Evolutionary conservation across 2,888 invertebrate genomes (phyloP).

Genomic region (Amphimallon solstitiale): DNA sequence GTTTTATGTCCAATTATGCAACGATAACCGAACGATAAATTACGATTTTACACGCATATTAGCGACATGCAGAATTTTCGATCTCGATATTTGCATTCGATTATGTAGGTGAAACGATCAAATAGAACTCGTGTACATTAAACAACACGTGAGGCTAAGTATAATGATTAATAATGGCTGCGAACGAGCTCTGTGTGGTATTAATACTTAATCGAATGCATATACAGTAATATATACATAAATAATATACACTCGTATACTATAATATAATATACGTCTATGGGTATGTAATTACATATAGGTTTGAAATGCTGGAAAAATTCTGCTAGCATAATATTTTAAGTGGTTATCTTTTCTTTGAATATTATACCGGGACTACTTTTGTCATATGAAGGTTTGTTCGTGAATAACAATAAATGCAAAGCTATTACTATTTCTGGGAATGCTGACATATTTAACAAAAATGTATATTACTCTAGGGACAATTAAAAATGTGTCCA

Average conservation of each 20-base stretch:
- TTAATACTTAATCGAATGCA: not conserved
- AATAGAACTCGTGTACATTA: not conserved
- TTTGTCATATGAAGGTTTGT: too few species aligned
- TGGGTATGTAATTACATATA: too few species aligned
- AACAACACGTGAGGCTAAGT: conserved; percentile 12
- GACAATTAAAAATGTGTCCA: too few species aligned
- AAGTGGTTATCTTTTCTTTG: too few species aligned
- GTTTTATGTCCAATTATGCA: conserved; percentile 29
- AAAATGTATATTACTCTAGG: too few species aligned
- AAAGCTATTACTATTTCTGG: too few species aligned
- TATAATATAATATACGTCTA: too few species aligned
- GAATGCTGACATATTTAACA: too few species aligned
- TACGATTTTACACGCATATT: conserved; percentile 30
- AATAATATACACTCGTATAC: not conserved
- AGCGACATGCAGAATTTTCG: conserved; percentile 25
- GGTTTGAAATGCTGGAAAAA: too few species aligned
- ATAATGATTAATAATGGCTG: conserved; percentile 18
- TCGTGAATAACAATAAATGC: too few species aligned
- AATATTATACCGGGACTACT: too few species aligned
- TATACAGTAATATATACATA: not conserved
- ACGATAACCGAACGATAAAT: conserved; percentile 31
- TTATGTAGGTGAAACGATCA: conserved; percentile 23
- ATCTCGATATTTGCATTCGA: conserved; percentile 30
- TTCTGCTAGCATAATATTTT: too few species aligned
- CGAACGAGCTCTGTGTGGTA: not conserved